A percentile compares a stretch with the other conserved stretches of the same genome.
Evolutionary conservation across 2,113 vertebrate genomes (phyloP).

Genomic region (Reinhardtius hippoglossoides): DNA sequence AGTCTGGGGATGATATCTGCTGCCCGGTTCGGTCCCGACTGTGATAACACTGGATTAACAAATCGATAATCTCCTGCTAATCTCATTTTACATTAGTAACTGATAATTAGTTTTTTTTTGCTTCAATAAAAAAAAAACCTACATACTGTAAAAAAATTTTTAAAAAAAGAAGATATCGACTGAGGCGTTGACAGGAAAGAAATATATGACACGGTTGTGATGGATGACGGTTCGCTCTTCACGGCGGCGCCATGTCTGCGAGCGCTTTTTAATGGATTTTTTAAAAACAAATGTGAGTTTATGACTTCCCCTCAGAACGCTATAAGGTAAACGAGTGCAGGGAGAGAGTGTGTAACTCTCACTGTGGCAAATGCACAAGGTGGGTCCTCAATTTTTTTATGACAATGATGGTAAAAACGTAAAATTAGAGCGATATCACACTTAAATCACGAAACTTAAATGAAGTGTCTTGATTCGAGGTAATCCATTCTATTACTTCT

Average conservation of each 20-base stretch:
- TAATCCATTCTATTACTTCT: not conserved
- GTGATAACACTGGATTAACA: slow-evolving; percentile 43
- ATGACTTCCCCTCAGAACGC: slow-evolving; percentile 52
- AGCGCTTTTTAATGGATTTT: slow-evolving; percentile 63
- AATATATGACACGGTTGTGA: slow-evolving; percentile 39
- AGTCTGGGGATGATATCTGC: slow-evolving; percentile 5
- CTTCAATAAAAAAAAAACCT: not conserved
- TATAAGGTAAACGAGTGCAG: slow-evolving; percentile 39
- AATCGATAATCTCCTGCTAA: slow-evolving; percentile 30
- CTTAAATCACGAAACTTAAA: slow-evolving; percentile 6
- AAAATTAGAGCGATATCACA: not conserved
- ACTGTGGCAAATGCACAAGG: slow-evolving; percentile 11
- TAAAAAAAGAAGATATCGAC: not conserved
- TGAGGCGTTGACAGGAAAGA: slow-evolving; percentile 37
- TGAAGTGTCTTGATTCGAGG: not conserved
- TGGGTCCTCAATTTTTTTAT: slow-evolving; percentile 4
- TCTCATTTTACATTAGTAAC: not conserved
- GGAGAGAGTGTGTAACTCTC: slow-evolving; percentile 30
- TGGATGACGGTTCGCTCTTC: slow-evolving; percentile 41
- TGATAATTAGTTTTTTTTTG: slow-evolving; percentile 33
- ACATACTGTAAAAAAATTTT: not conserved
- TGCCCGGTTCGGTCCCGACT: slow-evolving; percentile 10
- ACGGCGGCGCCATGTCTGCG: slow-evolving; percentile 43
- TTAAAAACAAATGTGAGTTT: slow-evolving; percentile 60
- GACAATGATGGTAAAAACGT: not conserved